Evolutionary conservation across 2,113 vertebrate genomes (phyloP), one percentile per base, ranked within the genome.

Genomic region (Ochotona princeps): DNA sequence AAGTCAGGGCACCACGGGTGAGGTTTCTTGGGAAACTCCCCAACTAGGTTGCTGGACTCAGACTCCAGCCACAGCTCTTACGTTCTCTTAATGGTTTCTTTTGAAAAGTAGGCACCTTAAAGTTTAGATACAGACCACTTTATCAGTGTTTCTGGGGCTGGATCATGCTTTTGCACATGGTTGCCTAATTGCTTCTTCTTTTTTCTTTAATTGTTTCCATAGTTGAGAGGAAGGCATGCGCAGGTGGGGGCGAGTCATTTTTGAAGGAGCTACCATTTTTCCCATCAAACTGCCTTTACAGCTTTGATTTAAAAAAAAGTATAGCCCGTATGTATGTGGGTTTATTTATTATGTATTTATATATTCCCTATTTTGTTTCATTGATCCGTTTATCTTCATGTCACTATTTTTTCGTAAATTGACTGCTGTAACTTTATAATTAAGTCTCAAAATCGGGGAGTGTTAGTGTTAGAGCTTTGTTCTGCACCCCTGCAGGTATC

Each of bases 101-200:
- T 38, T 61, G 28, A 81, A 75, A 12, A 47, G 25, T 23, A 85
- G 61, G 57, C 7, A 20, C 35, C 73, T 92, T 80, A 28, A 44
- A 79, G n/a, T 75, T 89, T 85, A 15, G 26, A 57, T 61, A 51
- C 92, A 85, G 15, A 74, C 61, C 20, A 92, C 9, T 23, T 87
- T 76, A 63, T 67, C n/a, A 47, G 32, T 70, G 78, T 47, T 26
- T 38, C 69, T 21, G 26, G n/a, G 80, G 13, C 15, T 75, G 12
- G 26, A 32, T 80, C 13, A 21, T 70, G 21, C 17, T 92, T 86
- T 90, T 82, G 13, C 3, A 11, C 32, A 13, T 79, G 30, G 14
- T 20, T 25, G 32, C 60, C 35, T 80, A 49, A 84, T 92, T 49
- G 12, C 65, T 70, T 2, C 4, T 44, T 44, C 6, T 44, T 44